Conservation (phyloP, 2,113 vertebrate genomes). For the Pangasianodon hypophthalmus region DNA sequence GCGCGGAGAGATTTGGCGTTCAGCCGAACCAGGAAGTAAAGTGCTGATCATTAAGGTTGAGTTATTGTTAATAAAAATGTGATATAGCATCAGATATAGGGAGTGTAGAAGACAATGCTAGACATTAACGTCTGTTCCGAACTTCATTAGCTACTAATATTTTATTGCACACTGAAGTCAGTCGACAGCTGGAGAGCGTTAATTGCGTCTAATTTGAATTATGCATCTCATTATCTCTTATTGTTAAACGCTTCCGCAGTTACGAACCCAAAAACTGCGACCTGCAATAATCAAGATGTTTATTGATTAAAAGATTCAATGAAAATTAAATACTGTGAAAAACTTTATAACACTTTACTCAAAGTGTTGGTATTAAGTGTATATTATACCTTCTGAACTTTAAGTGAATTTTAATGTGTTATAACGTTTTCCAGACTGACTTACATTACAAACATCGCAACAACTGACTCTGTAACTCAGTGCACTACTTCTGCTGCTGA, state of each 20-base stretch:
- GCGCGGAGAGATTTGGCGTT: not conserved
- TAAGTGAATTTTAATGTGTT: no score
- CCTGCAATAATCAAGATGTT: not conserved
- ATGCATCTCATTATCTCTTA: not conserved
- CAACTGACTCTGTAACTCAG: no score
- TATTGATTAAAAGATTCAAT: not conserved
- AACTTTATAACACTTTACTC: not conserved
- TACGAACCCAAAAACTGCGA: not conserved
- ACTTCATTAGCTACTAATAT: not conserved
- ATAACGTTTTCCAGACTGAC: no score
- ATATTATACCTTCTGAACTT: not conserved
- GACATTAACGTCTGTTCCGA: not conserved
- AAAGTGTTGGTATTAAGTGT: not conserved
- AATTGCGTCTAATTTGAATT: not conserved
- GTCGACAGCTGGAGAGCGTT: not conserved
- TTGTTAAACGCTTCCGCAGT: not conserved
- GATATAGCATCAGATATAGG: not conserved
- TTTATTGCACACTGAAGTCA: not conserved
- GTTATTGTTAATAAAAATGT: not conserved
- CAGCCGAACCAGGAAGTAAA: not conserved
- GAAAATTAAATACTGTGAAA: not conserved
- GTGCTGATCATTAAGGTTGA: not conserved
- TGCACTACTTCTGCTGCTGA: no score
- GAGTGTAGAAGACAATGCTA: not conserved
- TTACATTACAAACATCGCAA: no score